Evolutionary conservation across 2,797 vertebrate genomes (phyloP), one percentile per base, ranked within the genome.

Genomic region (Tauraco hartlaubi): DNA sequence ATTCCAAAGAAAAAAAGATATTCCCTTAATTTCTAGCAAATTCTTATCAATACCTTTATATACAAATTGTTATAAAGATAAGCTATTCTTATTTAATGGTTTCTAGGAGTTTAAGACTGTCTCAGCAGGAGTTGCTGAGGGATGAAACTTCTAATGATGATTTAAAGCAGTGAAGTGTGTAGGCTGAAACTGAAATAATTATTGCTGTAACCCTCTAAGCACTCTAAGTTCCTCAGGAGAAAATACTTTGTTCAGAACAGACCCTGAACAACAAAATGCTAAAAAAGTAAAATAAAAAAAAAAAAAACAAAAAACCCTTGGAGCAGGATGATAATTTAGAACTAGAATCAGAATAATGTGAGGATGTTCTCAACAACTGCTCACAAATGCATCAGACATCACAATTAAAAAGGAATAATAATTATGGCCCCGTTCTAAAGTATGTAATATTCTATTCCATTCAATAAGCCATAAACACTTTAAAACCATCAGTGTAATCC

Each of bases 101-200:
- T 96, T 96, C 88, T 85, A 88, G 71, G 77, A 96, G 90, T 95
- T 95, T 95, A 91, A 94, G 85, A 94, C 68, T 74, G 80, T 95
- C 95, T 96, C 94, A 95, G 91, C 95, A 96, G 95, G 94, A 96
- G 83, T 54, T 96, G 93, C 94, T 95, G 93, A 96, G 96, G 96
- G 94, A 96, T 97, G 94, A 96, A 96, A 96, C 91, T 94, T 96
- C 94, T 97, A 93, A 97, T 95, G 96, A 96, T 96, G 95, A 96
- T 97, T 95, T 96, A 96, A 96, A 96, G 95, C 96, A 96, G 85
- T 96, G 95, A 96, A 97, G 96, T 96, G 96, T 97, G 96, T 96
- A 97, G 96, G 94, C 88, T 96, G 96, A 94, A 95, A 95, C 90
- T 89, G 95, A 97, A 97, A 96, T 96, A 96, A 96, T 95, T 96